Percentiles rank a stretch among this genome's conserved stretches.
Evolutionary conservation across 2,797 vertebrate genomes (phyloP).

Genomic region (Capromys pilorides): DNA sequence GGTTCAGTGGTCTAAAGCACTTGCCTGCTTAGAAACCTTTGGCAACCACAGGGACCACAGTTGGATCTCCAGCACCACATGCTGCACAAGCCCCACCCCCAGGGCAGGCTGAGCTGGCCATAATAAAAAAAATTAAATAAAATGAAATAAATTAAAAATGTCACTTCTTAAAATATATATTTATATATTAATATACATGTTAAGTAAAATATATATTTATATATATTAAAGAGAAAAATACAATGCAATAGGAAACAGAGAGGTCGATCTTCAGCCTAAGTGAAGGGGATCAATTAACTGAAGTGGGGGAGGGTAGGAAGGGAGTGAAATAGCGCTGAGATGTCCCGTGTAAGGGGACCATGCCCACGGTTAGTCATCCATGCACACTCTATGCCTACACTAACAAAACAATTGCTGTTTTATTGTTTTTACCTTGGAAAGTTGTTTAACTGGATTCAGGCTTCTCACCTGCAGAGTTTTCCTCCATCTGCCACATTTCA

Average conservation of each 20-base stretch:
- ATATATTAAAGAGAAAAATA: background rate
- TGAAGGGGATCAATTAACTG: background rate
- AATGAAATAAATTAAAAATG: too few species aligned
- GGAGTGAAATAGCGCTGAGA: background rate
- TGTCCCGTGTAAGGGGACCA: background rate
- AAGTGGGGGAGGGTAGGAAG: background rate
- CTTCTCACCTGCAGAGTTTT: background rate
- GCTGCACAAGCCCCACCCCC: too few species aligned
- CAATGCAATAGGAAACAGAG: background rate
- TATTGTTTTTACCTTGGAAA: slow-evolving; percentile 8
- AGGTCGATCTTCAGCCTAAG: background rate
- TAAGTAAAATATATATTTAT: too few species aligned
- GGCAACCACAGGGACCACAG: too few species aligned
- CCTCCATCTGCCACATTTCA: background rate
- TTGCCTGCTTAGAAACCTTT: too few species aligned
- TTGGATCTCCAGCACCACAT: too few species aligned
- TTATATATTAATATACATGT: too few species aligned
- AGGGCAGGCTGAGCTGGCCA: too few species aligned
- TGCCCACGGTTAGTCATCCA: background rate
- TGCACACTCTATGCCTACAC: background rate
- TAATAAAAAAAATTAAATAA: too few species aligned
- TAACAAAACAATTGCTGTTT: background rate
- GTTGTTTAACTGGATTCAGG: background rate
- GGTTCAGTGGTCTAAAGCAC: too few species aligned
- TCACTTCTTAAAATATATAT: too few species aligned